Base-by-base conservation (phyloP, 2,888 invertebrate genomes). In the Augochlorella aurata region DNA sequence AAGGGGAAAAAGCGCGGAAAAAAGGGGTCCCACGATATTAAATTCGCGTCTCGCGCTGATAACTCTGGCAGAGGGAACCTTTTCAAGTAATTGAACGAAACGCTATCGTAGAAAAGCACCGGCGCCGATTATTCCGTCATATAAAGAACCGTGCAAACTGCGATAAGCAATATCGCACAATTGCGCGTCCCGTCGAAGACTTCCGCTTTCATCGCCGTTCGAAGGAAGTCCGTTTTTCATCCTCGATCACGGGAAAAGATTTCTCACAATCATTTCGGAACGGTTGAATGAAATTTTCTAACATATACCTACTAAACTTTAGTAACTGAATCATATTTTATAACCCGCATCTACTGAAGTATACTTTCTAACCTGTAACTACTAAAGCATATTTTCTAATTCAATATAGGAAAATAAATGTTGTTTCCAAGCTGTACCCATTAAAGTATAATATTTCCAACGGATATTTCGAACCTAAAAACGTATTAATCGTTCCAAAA, bases 1-100 rank as follows among this genome's bases (percentile, higher is more conserved):
- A 65, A 52, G 21, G 12, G 10, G 44, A 21, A 18, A 73, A 29
- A 61, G 29, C 61, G 29, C 61, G 49, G 14, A 8, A 47, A n/a
- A 21, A 44, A 50, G 9, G 12, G 65, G 21, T 10, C 50, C 29
- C 14, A 16, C 44, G 58, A 50, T 50, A 50, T 72, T 79, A 72
- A 79, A 52, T 63, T 79, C 66, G 47, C n/a, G 63, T 50, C 24
- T 38, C 63, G 73, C 52, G 50, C 54, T 44, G 63, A 69, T 79
- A 24, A 76, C 18, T 24, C 38, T 18, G 1, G 45, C 21, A n/a
- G 29, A n/a, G 8, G 67, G 18, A 54, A 52, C 77, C 58, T 65
- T 58, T 81, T 74, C 66, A 71, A 54, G 52, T 81, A 81, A 81
- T 81, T 81, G 61, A 67, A 81, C 58, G 54, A 54, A 47, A 45